These are phyloP conservation scores for Drosophila funebris DNA, from an alignment of 1,140 invertebrate genomes.

Conservation along the genomic window DNA sequence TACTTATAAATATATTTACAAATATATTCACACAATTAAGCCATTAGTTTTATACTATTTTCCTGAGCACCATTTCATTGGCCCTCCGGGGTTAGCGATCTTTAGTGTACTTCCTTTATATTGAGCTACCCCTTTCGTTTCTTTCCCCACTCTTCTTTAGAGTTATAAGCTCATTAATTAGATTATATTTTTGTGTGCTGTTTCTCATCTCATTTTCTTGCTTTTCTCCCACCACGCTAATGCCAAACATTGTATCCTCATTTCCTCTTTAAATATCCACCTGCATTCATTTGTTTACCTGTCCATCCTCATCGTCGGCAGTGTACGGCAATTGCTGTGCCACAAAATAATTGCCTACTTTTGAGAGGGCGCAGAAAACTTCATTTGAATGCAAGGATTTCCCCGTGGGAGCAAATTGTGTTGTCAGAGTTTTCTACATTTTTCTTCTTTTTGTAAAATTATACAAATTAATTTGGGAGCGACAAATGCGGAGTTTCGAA, in stretches of 20 bases:
- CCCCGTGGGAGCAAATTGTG: slow-evolving; percentile 32
- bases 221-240: neutral
- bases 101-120: neutral
- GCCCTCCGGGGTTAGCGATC: too few relatives aligned
- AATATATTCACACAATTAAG: too few relatives aligned
- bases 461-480: slow-evolving; percentile 81
- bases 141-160: neutral
- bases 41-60: too few relatives aligned
- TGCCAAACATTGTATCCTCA: neutral
- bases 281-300: slow-evolving; percentile 53
- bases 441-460: slow-evolving; percentile 56
- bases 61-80: too few relatives aligned
- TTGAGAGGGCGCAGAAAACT: slow-evolving; percentile 56
- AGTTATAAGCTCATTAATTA: slow-evolving; percentile 35
- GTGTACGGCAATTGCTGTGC: slow-evolving; percentile 35
- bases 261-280: neutral
- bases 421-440: slow-evolving; percentile 28
- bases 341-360: slow-evolving; percentile 76
- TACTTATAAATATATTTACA: too few relatives aligned
- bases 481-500: slow-evolving; percentile 62
- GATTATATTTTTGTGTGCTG: neutral
- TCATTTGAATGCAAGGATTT: slow-evolving; percentile 55
- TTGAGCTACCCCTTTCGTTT: neutral
- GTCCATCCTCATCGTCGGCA: neutral
- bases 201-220: neutral